Evolutionary conservation across 2,888 invertebrate species (phyloP), one percentile per base, ranked within the genome.

Genomic region (Alcis repandata): DNA sequence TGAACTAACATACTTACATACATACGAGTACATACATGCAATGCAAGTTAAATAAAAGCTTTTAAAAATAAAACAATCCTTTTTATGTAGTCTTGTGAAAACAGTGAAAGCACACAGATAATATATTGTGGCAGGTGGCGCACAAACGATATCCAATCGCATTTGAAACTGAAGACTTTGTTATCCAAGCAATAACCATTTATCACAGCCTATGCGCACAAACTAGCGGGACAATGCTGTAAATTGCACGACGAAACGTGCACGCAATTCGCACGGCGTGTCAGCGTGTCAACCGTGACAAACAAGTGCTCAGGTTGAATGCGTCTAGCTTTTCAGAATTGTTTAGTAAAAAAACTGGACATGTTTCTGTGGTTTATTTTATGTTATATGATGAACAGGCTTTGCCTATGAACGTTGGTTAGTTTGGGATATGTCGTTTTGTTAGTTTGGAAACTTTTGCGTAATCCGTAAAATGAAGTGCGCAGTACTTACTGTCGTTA

Each of bases 121-220:
- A 22, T 9, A 17, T 33, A 17, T 49, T 27, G 2, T 27, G 27
- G 43, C 20, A 17, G 51, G 20, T 36, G 20, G 17, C 15, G 15
- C 7, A 36, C 11, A 33, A 52, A 36, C 20, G 20, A 36, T 36
- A 52, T 20, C 13, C 2, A 38, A 20, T 19, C 38, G 19, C 36
- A 38, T 52, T 52, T 36, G 11, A 11, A 40, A 7, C 40, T 40
- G 53, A 53, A 40, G 53, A 51, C 38, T 67, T 59, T 59, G 60
- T 52, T 51, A 49, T 41, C 6, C 22, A 19, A 53, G 40, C 53
- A 41, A 53, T 53, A 40, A 40, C 53, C 53, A 40, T 53, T 3
- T 27, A n/a, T 53, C 40, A 53, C 27, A 3, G 33, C n/a, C n/a
- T 13, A 20, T n/a, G 45, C 33, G 9, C 13, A 19, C 56, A 17